A percentile compares a stretch with the other conserved stretches of the same genome.
phyloP scores from a whole-genome alignment of 2,797 vertebrate species.

The Xiphorhynchus erythropygius region DNA sequence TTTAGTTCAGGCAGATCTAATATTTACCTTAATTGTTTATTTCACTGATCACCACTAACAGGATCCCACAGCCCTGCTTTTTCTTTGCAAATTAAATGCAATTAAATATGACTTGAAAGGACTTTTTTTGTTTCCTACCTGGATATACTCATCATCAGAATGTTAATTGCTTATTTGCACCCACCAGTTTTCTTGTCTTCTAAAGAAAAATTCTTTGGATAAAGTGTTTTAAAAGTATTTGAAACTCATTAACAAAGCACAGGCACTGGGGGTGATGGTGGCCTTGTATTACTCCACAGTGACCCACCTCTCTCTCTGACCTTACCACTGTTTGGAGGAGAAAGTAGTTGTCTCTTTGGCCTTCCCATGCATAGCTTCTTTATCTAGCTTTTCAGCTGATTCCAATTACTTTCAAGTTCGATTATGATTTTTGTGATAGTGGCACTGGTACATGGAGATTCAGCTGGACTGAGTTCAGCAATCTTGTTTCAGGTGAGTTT shows the following conservation, averaged over 20 bases:
- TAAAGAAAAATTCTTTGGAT: background rate
- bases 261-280: background rate
- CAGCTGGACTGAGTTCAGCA: background rate
- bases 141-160: background rate
- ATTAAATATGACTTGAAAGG: background rate
- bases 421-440: background rate
- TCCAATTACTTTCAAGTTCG: background rate
- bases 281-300: fast-evolving
- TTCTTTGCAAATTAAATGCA: background rate
- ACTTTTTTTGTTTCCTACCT: background rate
- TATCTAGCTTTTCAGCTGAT: background rate
- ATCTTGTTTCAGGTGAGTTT: background rate
- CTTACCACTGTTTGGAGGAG: background rate
- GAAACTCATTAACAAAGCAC: background rate
- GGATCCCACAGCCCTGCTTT: background rate
- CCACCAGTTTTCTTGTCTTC: background rate
- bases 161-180: background rate
- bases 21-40: background rate
- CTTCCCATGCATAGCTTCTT: background rate
- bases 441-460: background rate
- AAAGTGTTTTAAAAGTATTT: background rate
- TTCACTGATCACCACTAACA: background rate
- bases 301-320: background rate
- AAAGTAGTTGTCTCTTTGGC: background rate
- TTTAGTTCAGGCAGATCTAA: background rate